Conservation (phyloP, 1,140 invertebrate genomes). For the Drosophila pruinosa region DNA sequence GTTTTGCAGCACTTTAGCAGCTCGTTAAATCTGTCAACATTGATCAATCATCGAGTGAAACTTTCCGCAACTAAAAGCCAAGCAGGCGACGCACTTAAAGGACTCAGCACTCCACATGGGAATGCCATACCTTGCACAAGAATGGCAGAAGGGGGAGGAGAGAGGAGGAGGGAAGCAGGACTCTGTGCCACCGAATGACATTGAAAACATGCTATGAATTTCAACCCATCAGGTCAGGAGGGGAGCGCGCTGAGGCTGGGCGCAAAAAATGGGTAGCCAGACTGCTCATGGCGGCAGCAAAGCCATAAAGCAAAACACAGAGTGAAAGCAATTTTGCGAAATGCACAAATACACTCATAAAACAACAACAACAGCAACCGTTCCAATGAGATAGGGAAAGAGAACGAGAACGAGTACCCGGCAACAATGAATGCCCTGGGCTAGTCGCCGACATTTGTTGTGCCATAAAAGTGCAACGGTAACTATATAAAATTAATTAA, state of each 20-base stretch:
- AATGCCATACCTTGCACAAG: background rate
- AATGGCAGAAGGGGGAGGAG: background rate
- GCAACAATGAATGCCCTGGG: constrained; percentile 23
- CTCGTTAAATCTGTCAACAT: constrained; percentile 81
- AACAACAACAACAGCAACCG: constrained; percentile 2
- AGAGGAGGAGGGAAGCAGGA: background rate
- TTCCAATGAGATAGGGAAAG: no score
- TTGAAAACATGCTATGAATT: constrained; percentile 9
- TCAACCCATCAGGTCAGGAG: background rate
- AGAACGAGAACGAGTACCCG: background rate
- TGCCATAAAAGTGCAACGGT: constrained; percentile 65
- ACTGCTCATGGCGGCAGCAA: background rate
- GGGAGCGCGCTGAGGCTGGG: background rate
- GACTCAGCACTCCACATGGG: background rate
- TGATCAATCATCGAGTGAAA: constrained; percentile 62
- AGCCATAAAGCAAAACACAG: constrained; percentile 27
- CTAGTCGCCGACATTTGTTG: constrained; percentile 18
- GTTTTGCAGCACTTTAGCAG: constrained; percentile 80
- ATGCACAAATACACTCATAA: constrained; percentile 29
- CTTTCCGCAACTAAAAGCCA: constrained; percentile 24
- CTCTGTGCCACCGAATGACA: background rate
- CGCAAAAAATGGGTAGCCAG: background rate
- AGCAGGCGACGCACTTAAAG: constrained; percentile 2
- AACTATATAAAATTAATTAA: constrained; percentile 73
- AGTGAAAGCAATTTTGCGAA: constrained; percentile 49